Evolutionary conservation across 2,113 vertebrate genomes (phyloP), one percentile per base, ranked within the genome.

Genomic region (Scomber colias): DNA sequence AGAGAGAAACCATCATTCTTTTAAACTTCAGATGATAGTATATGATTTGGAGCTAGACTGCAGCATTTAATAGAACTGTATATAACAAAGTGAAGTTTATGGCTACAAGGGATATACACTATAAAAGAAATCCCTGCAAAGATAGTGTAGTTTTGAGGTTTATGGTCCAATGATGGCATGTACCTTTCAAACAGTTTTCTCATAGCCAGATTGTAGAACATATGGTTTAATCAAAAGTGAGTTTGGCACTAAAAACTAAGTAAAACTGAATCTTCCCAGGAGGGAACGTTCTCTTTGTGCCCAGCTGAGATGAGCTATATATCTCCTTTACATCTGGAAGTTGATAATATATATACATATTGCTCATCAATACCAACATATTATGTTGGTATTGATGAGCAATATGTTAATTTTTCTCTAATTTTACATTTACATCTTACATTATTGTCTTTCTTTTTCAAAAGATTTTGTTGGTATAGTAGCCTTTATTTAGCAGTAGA

Each of bases 1-100:
- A 27, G 44, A 63, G 53, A 48, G 48, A 64, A 72, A 62, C n/a
- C 40, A n/a, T 40, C 14, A 62, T 54, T 70, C 53, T 65, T 72
- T 79, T 45, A 8, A 71, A 63, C 24, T 63, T 31, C 7, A 51
- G 54, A 30, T 69, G 44, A 21, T 21, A 21, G 21, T 21, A 21
- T 21, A 21, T 56, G 45, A 53, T 70, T 57, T 62, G 53, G 11
- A 49, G 70, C 31, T 54, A 67, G 35, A 24, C 21, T 24, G 45
- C 66, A 65, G 67, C 56, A 56, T 3, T 79, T 84, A 76, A 71
- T 84, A 31, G 19, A 77, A 19, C 40, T 21, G 21, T 73, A 51
- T 60, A 77, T 75, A 35, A 83, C 16, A 59, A 62, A 35, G 31
- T 65, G 51, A 31, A 8, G 24, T 75, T 74, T 77, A 61, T 63